phyloP scores from a whole-genome alignment of 2,888 invertebrate genomes.

The Amphipoea oculea region DNA sequence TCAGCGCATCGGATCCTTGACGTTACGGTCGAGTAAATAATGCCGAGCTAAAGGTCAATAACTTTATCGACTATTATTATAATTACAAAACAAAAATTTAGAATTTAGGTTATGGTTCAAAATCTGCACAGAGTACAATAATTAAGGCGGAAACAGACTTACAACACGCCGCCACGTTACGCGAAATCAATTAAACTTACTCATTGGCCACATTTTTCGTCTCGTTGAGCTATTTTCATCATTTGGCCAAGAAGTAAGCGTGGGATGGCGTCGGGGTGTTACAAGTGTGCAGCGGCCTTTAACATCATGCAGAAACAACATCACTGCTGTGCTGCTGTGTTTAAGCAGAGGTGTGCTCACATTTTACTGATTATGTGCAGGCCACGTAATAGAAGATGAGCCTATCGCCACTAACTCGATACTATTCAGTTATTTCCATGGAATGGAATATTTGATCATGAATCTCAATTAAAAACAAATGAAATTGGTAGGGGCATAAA shows the following conservation, averaged over 20 bases:
- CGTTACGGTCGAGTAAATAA: constrained; percentile 15
- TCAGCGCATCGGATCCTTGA: neutral
- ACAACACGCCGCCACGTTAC: no score
- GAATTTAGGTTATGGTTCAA: neutral
- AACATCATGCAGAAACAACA: no score
- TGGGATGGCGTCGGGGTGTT: no score
- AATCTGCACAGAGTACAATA: neutral
- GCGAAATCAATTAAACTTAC: no score
- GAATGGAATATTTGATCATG: neutral
- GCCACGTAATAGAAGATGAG: neutral
- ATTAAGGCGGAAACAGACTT: no score
- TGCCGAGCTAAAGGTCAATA: constrained; percentile 16
- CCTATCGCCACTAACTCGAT: neutral
- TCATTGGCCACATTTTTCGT: no score
- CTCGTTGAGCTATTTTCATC: no score
- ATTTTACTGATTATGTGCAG: neutral
- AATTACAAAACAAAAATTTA: neutral
- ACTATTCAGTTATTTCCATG: neutral
- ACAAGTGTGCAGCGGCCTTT: no score
- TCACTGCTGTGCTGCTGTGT: no score
- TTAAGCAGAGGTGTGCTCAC: no score
- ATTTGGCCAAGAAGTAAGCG: no score
- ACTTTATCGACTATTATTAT: neutral
- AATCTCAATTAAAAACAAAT: neutral
- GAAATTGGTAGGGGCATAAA: no score